A percentile compares a stretch with the other conserved stretches of the same genome.
Evolutionary conservation across 2,113 vertebrate species (phyloP).

Genomic region (Okapia johnstoni): DNA sequence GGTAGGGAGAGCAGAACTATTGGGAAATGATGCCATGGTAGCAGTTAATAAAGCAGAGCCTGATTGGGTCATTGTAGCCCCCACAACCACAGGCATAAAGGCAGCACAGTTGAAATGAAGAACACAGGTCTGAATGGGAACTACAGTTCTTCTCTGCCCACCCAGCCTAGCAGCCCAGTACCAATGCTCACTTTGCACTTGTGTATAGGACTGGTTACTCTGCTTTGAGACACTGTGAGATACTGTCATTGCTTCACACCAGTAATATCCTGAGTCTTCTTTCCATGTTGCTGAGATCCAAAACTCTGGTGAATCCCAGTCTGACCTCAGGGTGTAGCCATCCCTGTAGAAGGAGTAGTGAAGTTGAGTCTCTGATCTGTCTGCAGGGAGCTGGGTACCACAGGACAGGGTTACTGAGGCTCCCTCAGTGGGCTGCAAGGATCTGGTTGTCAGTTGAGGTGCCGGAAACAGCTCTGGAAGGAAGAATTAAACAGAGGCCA

Average conservation of each 20-base stretch:
- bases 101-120: not conserved
- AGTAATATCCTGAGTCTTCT: not conserved
- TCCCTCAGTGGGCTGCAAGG: not conserved
- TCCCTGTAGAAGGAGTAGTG: not conserved
- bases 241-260: not conserved
- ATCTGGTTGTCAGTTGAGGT: not conserved
- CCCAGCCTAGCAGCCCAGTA: not conserved
- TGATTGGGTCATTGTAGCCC: not conserved
- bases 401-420: not conserved
- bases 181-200: not conserved
- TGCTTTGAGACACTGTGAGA: not conserved
- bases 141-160: too few relatives aligned
- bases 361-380: not conserved
- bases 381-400: not conserved
- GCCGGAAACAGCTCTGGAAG: conserved; percentile 35
- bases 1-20: not conserved
- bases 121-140: not conserved
- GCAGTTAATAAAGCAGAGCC: not conserved
- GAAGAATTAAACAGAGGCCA: not conserved
- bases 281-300: not conserved
- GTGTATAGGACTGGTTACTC: not conserved
- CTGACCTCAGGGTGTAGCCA: not conserved
- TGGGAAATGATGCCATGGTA: not conserved
- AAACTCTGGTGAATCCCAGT: not conserved
- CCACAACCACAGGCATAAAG: not conserved